A percentile compares a stretch with the other conserved stretches of the same genome.
phyloP scores from a whole-genome alignment of 2,113 vertebrate genomes.

The Lasiurus cinereus region DNA sequence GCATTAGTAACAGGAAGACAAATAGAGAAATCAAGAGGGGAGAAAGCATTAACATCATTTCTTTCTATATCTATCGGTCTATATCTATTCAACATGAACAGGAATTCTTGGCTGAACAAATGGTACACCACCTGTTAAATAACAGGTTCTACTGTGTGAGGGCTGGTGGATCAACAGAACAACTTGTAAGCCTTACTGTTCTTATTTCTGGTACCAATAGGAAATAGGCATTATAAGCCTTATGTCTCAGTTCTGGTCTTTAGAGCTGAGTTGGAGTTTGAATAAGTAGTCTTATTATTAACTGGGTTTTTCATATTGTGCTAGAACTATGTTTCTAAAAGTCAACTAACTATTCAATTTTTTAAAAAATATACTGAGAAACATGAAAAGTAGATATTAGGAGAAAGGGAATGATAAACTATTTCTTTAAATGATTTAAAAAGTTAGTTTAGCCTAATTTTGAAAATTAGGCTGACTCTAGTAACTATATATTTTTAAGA shows the following conservation, averaged over 20 bases:
- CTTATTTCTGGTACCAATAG: neutral
- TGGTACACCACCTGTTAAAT: neutral
- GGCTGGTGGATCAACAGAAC: neutral
- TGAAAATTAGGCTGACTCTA: conserved; percentile 49
- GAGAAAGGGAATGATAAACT: conserved; percentile 57
- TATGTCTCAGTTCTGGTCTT: conserved; percentile 47
- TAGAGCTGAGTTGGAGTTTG: conserved; percentile 34
- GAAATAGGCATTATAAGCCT: neutral
- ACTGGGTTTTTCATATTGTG: conserved; percentile 39
- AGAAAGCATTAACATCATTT: neutral
- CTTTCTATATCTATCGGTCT: neutral
- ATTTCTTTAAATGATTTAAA: conserved; percentile 51
- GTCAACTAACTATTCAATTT: conserved; percentile 38
- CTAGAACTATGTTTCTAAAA: conserved; percentile 67
- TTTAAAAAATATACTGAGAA: conserved; percentile 41
- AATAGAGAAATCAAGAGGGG: conserved; percentile 62
- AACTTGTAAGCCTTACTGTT: neutral
- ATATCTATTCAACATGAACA: neutral
- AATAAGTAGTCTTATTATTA: conserved; percentile 45
- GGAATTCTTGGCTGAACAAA: conserved; percentile 60
- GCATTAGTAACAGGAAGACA: conserved; percentile 64
- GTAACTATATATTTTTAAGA: conserved; percentile 62
- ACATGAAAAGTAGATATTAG: conserved; percentile 8
- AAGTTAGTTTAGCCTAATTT: conserved; percentile 39
- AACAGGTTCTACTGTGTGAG: neutral